These are phyloP conservation scores for Choristoneura rosaceana DNA, from an alignment of 2,888 invertebrate genomes.

Conservation along the genomic window DNA sequence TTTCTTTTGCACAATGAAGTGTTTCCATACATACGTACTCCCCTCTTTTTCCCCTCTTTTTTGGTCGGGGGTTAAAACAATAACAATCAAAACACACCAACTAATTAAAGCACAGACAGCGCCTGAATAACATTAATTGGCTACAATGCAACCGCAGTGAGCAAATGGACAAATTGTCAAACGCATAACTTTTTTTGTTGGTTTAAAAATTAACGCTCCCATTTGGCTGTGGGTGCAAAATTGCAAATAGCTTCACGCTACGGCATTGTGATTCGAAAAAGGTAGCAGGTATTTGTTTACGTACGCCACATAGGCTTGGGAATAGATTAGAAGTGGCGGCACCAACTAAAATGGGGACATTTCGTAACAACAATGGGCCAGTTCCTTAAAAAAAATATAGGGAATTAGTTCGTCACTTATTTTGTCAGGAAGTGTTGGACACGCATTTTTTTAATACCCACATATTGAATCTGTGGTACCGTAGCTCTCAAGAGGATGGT, in stretches of 20 bases:
- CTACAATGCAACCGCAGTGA: constrained; percentile 19
- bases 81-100: neutral
- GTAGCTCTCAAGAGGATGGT: no score
- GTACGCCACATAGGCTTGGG: constrained; percentile 12
- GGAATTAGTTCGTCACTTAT: no score
- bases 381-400: no score
- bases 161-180: constrained; percentile 33
- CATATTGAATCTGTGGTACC: no score
- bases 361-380: no score
- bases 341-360: no score
- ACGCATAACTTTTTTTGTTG: constrained; percentile 30
- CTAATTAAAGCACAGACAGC: neutral
- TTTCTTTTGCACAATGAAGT: no score
- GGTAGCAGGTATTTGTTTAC: constrained; percentile 17
- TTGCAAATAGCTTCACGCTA: constrained; percentile 17
- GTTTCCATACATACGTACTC: no score
- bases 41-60: no score
- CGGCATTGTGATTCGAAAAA: constrained; percentile 26
- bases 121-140: neutral
- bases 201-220: constrained; percentile 33
- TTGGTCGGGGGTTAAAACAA: no score
- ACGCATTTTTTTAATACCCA: no score
- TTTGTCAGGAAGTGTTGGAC: no score
- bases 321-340: neutral
- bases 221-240: constrained; percentile 26